Evolutionary conservation across 2,113 vertebrate genomes (phyloP).

Genomic region (Gnathonemus longibarbis): DNA sequence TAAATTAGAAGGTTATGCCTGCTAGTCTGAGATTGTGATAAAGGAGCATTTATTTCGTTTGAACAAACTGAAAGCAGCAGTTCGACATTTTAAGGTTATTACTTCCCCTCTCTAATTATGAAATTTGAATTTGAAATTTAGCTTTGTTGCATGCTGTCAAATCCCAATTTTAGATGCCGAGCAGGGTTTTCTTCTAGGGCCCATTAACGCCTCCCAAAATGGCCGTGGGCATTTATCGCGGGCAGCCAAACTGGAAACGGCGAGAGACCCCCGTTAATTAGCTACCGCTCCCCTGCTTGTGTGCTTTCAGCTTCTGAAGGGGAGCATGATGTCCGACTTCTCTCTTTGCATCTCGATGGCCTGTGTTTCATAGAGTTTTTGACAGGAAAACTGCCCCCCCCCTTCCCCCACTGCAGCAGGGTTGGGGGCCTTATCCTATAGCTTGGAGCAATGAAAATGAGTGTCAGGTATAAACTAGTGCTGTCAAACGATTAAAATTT

Average conservation of each 20-base stretch:
- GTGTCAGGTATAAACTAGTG: neutral
- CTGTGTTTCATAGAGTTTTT: conserved; percentile 7
- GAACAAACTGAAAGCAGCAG: neutral
- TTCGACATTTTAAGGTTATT: conserved; percentile 19
- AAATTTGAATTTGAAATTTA: conserved; percentile 7
- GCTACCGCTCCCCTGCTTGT: conserved; percentile 12
- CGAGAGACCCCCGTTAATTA: conserved; percentile 36
- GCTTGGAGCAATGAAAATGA: neutral
- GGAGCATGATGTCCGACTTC: neutral
- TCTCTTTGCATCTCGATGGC: conserved; percentile 17
- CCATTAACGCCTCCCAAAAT: conserved; percentile 26
- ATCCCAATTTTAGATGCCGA: conserved; percentile 21
- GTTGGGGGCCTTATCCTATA: neutral
- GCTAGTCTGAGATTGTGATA: conserved; percentile 10
- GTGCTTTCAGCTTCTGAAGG: conserved; percentile 15
- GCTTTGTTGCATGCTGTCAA: conserved; percentile 22
- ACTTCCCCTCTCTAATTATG: conserved; percentile 25
- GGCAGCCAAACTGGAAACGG: conserved; percentile 29
- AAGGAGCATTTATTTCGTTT: neutral
- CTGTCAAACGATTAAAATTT: too few relatives aligned
- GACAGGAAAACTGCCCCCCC: neutral
- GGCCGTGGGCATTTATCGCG: conserved; percentile 36
- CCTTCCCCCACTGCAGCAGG: neutral
- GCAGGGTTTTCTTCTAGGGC: neutral
- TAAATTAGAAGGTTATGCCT: neutral